Evolutionary conservation across 2,797 vertebrate species (phyloP), one percentile per base, ranked within the genome.

Genomic region (Falco concolor): DNA sequence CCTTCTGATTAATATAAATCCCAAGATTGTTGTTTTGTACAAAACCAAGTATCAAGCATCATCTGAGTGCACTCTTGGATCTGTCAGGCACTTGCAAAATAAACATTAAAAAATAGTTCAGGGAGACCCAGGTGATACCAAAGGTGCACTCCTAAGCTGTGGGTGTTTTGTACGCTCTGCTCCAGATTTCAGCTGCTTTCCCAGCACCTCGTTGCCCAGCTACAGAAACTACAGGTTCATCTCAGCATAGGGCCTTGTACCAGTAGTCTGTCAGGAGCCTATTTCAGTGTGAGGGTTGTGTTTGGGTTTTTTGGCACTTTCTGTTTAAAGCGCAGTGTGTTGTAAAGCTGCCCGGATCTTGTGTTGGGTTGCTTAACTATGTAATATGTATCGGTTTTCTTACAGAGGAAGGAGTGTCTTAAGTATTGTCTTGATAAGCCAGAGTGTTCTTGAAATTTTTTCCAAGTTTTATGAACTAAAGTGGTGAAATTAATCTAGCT

Each of bases 41-140:
- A 10, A 20, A 22, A 5, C 1, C 20, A 7, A 24, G 12, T 3
- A 5, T 12, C 0, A 2, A 27, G n/a, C 6, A 1, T 5, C 22
- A 15, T 36, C n/a, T 2, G n/a, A 68, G 47, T 2, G 28, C 5
- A 0, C 40, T 6, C 19, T 50, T 10, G 2, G 60, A 18, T 47
- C 45, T 13, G 5, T 13, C n/a, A 7, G 54, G 4, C 17, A 1
- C 32, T 38, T 54, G 56, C 14, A 3, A 30, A 34, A 21, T 45
- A 52, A 57, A 34, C 11, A 5, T 17, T 10, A 40, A 36, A 4
- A 36, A 52, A 6, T 3, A 11, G 12, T 27, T 36, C 12, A 2
- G 11, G 30, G 38, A 4, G 8, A 5, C 28, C 20, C 30, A 9
- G 69, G 56, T 6, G 13, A 16, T 6, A 3, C 18, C 24, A 3